These are phyloP conservation scores for Leptoclinus maculatus DNA, from an alignment of 2,797 vertebrate genomes.

Conservation along the genomic window DNA sequence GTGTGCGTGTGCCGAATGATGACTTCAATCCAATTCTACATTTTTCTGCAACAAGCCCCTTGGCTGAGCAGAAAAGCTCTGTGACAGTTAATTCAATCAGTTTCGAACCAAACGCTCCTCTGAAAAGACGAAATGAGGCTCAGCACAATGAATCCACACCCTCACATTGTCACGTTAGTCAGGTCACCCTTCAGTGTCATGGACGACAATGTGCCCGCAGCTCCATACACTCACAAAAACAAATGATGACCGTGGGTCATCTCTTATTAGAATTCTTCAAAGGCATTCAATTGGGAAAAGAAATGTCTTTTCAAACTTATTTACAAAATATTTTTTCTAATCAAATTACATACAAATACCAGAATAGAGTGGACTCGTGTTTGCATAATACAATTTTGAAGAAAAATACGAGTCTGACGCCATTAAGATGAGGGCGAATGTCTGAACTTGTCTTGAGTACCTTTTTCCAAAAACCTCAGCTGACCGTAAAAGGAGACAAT, in stretches of 20 bases:
- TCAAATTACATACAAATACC: neutral
- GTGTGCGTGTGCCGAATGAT: slow-evolving; percentile 8
- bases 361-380: neutral
- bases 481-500: neutral
- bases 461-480: neutral
- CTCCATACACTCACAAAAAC: neutral
- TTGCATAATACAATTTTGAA: neutral
- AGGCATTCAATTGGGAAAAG: neutral
- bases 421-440: neutral
- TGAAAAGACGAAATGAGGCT: neutral
- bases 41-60: slow-evolving; percentile 24
- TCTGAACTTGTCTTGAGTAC: neutral
- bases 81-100: slow-evolving; percentile 47
- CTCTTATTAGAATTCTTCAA: neutral
- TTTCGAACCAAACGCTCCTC: slow-evolving; percentile 29
- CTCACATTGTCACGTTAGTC: neutral
- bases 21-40: slow-evolving; percentile 28
- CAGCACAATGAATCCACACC: neutral
- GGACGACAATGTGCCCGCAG: neutral
- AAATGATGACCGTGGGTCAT: neutral
- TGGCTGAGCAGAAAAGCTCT: slow-evolving; percentile 36
- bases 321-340: neutral
- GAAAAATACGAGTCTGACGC: neutral
- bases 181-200: neutral
- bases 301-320: neutral